Evolutionary conservation across 2,113 vertebrate genomes (phyloP), one percentile per base, ranked within the genome.

Genomic region (Gymnogyps californianus): DNA sequence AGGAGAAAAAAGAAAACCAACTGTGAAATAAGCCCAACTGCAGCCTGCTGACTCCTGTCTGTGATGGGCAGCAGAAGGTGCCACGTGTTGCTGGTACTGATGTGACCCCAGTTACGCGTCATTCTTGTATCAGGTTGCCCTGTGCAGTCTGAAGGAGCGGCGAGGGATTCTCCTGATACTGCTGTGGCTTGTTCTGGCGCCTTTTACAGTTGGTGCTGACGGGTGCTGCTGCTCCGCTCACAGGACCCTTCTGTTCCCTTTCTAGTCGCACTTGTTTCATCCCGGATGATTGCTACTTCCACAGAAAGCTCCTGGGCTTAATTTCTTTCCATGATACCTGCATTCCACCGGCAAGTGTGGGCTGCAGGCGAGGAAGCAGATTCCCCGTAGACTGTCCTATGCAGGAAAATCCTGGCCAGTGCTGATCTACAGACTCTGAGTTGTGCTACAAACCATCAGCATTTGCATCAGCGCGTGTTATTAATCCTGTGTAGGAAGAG

Each of bases 401-500:
- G 64, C 67, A 47, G 84, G 66, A 14, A 47, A 34, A 55, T 26
- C 36, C 51, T 54, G 59, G 11, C 58, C 15, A 40, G 61, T 54
- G 85, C 80, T 83, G 11, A 31, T 69, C 25, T 52, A 1, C 57
- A 54, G 54, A 10, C 59, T 52, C 47, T 16, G 77, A 57, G 42
- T 4, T 83, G 78, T 76, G 92, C 94, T 72, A 1, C 8, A 36
- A 92, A 55, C 32, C 84, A 67, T 28, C 87, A 55, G 58, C 52
- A 14, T 80, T 65, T 24, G 7, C 47, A 32, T 89, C 46, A 14
- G 51, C 0, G 0, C 0, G 1, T 69, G 16, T 59, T 75, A 2
- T 18, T 70, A 40, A n/a, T 36, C 44, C 51, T 44, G 31, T 22
- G 57, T 38, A 40, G 74, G 74, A 46, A 25, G 51, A 81, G 72